A percentile compares a stretch with the other conserved stretches of the same genome.
phyloP scores from a whole-genome alignment of 2,888 invertebrate genomes.

The Sarcophaga variegata region DNA sequence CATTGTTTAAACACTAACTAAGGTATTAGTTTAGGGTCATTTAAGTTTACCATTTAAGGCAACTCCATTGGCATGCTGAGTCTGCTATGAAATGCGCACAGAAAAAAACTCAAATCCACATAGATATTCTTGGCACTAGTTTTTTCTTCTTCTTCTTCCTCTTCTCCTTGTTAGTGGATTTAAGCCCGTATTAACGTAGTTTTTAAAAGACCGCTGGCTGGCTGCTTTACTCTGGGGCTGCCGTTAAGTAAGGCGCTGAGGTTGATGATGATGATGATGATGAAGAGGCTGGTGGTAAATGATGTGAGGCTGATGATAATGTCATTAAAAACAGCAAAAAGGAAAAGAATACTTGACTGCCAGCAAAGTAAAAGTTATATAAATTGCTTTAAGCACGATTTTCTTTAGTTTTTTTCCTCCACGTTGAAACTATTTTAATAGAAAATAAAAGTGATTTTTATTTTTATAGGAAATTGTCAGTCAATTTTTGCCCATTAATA shows the following conservation, averaged over 20 bases:
- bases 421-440: conserved; percentile 49
- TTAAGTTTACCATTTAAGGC: conserved; percentile 69
- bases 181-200: neutral
- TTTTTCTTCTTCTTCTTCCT: conserved; percentile 27
- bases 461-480: conserved; percentile 59
- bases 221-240: neutral
- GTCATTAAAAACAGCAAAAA: conserved; percentile 56
- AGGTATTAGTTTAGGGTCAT: conserved; percentile 70
- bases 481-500: conserved; percentile 32
- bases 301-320: conserved; percentile 69
- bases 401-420: conserved; percentile 51
- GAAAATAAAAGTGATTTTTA: conserved; percentile 68
- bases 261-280: conserved; percentile 47
- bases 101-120: neutral
- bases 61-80: conserved; percentile 21
- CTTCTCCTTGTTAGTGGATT: neutral
- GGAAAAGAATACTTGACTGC: conserved; percentile 17
- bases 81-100: no score
- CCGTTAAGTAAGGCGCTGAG: conserved; percentile 32
- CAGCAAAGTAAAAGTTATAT: conserved; percentile 67
- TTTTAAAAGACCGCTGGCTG: conserved; percentile 24
- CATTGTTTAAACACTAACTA: conserved; percentile 61
- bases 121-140: conserved; percentile 1
- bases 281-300: conserved; percentile 59
- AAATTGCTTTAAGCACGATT: conserved; percentile 71